Evolutionary conservation across 2,113 vertebrate genomes (phyloP).

Genomic region (Bubo scandiacus): DNA sequence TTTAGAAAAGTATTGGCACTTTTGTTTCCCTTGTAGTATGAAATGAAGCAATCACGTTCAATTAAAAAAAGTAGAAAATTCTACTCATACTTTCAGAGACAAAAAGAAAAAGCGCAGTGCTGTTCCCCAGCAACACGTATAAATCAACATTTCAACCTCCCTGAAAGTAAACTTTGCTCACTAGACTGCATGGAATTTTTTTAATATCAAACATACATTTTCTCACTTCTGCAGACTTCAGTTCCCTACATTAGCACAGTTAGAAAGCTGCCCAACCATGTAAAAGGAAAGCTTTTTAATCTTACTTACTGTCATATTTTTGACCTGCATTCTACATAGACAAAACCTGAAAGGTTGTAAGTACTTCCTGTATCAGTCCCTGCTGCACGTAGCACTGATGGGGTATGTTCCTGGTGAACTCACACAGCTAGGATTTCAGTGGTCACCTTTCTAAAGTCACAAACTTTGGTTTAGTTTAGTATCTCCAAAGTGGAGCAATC

Average conservation of each 20-base stretch:
- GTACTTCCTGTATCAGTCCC: not conserved
- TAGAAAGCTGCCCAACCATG: not conserved
- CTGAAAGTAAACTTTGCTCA: not conserved
- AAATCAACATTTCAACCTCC: not conserved
- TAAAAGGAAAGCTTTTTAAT: not conserved
- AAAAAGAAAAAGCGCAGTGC: not conserved
- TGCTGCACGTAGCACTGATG: not conserved
- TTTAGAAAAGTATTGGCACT: not conserved
- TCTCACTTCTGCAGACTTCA: not conserved
- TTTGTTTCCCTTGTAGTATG: not conserved
- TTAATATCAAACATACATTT: not conserved
- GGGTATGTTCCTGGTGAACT: not conserved
- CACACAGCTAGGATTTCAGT: not conserved
- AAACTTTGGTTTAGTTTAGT: not conserved
- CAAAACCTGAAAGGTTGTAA: not conserved
- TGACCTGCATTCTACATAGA: not conserved
- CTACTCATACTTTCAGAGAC: not conserved
- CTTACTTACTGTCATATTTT: not conserved
- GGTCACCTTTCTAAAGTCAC: not conserved
- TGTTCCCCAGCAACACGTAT: not conserved
- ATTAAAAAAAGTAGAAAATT: not conserved
- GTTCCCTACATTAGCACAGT: not conserved
- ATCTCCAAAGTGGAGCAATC: not conserved
- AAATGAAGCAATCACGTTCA: not conserved
- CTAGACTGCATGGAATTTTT: not conserved